A percentile compares a stretch with the other conserved stretches of the same genome.
Evolutionary conservation across 2,113 vertebrate genomes (phyloP).

Genomic region (Stomatorhinus ivindoensis): DNA sequence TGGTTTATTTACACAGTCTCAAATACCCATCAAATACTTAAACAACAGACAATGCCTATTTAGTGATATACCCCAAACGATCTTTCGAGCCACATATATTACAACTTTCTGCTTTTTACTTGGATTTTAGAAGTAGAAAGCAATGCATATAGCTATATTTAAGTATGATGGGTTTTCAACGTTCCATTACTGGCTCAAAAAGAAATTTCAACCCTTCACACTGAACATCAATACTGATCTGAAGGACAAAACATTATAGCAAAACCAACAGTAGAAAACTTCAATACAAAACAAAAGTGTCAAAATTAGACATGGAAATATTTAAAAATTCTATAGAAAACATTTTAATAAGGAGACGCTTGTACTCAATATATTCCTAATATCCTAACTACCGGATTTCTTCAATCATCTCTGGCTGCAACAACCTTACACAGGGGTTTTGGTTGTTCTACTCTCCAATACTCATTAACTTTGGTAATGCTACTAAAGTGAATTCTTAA

Average conservation of each 20-base stretch:
- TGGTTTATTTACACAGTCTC: constrained; percentile 18
- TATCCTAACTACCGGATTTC: not conserved
- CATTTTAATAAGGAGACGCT: not conserved
- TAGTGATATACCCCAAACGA: not conserved
- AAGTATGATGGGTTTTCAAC: not conserved
- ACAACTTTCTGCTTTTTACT: not conserved
- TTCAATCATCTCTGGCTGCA: not conserved
- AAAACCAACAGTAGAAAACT: constrained; percentile 6
- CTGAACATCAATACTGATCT: not conserved
- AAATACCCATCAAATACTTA: constrained; percentile 5
- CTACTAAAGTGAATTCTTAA: not conserved
- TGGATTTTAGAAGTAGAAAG: not conserved
- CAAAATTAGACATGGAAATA: not conserved
- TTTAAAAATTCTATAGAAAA: not conserved
- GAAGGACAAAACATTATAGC: constrained; percentile 4
- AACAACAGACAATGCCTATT: not conserved
- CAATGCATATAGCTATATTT: not conserved
- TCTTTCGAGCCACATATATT: not conserved
- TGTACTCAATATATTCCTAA: not conserved
- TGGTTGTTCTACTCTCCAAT: not conserved
- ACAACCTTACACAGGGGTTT: not conserved
- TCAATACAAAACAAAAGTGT: not conserved
- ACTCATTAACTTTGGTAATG: constrained; percentile 7
- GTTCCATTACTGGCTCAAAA: not conserved
- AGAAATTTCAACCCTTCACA: not conserved